A percentile compares a stretch with the other conserved stretches of the same genome.
phyloP scores from a whole-genome alignment of 2,797 vertebrate species.

The Lacerta viridis region DNA sequence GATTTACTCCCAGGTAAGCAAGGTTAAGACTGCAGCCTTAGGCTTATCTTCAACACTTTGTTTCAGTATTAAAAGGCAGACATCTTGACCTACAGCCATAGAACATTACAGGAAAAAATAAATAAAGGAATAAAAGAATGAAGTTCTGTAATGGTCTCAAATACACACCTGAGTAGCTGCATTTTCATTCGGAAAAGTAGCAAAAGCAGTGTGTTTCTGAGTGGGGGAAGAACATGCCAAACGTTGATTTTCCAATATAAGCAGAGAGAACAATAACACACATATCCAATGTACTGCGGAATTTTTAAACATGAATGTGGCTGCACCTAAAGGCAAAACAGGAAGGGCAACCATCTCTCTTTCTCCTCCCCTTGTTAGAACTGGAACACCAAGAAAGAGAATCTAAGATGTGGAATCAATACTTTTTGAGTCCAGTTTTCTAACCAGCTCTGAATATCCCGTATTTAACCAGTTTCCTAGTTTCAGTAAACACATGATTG shows the following conservation, averaged over 20 bases:
- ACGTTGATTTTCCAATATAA: background rate
- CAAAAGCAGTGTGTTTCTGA: slow-evolving; percentile 95
- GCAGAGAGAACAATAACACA: background rate
- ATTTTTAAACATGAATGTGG: background rate
- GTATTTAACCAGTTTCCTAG: too few species aligned
- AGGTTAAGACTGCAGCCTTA: background rate
- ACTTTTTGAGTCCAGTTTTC: background rate
- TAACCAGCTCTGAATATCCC: background rate
- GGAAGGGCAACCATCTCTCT: background rate
- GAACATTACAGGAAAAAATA: background rate
- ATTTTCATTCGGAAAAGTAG: slow-evolving; percentile 89
- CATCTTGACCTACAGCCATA: background rate
- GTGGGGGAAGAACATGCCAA: slow-evolving; percentile 62
- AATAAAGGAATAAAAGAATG: background rate
- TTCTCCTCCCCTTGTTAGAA: background rate
- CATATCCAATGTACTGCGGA: background rate
- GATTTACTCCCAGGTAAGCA: background rate
- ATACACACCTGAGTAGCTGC: slow-evolving; percentile 87
- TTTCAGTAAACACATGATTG: too few species aligned
- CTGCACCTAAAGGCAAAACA: background rate
- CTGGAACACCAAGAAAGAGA: background rate
- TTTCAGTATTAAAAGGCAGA: background rate
- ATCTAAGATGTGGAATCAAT: background rate
- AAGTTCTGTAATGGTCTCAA: slow-evolving; percentile 23
- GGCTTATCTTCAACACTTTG: background rate